A percentile compares a stretch with the other conserved stretches of the same genome.
Conservation (phyloP, 2,797 vertebrate species). For the Cynodonichthys magdalenae region DNA sequence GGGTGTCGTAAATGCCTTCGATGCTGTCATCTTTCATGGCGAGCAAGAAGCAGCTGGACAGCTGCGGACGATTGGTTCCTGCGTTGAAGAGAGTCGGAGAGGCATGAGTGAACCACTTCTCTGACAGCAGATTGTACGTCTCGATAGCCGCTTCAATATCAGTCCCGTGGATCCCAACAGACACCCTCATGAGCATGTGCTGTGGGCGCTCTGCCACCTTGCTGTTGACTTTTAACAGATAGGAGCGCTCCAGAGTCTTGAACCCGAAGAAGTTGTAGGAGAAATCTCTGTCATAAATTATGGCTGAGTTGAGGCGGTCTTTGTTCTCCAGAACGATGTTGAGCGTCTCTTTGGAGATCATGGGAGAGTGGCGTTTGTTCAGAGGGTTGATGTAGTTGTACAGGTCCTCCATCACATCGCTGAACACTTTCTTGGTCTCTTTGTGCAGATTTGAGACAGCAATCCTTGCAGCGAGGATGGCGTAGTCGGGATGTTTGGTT, state of each 20-base stretch:
- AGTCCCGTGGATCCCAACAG: conserved; percentile 90
- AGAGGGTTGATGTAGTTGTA: conserved; percentile 92
- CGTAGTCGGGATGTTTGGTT: conserved; percentile 96
- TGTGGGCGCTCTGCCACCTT: conserved; percentile 97
- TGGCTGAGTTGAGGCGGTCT: conserved; percentile 96
- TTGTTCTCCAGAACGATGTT: conserved; percentile 91
- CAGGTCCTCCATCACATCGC: conserved; percentile 97
- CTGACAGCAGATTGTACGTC: conserved; percentile 97
- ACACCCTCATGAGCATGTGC: conserved; percentile 97
- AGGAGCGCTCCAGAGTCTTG: conserved; percentile 97
- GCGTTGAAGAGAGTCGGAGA: conserved; percentile 98
- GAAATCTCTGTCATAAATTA: conserved; percentile 96
- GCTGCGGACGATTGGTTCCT: conserved; percentile 93
- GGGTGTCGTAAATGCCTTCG: conserved; percentile 94
- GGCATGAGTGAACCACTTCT: conserved; percentile 97
- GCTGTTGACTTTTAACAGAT: conserved; percentile 93
- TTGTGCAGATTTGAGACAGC: conserved; percentile 98
- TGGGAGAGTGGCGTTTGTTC: conserved; percentile 90
- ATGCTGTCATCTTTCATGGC: conserved; percentile 98
- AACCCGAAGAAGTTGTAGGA: conserved; percentile 99
- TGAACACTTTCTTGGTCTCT: conserved; percentile 98
- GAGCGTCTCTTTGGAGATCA: conserved; percentile 91
- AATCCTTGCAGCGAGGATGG: conserved; percentile 93
- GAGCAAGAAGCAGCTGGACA: conserved; percentile 97
- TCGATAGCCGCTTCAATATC: conserved; percentile 93